Evolutionary conservation across 2,888 invertebrate genomes (phyloP).

Genomic region (Eledone cirrhosa): DNA sequence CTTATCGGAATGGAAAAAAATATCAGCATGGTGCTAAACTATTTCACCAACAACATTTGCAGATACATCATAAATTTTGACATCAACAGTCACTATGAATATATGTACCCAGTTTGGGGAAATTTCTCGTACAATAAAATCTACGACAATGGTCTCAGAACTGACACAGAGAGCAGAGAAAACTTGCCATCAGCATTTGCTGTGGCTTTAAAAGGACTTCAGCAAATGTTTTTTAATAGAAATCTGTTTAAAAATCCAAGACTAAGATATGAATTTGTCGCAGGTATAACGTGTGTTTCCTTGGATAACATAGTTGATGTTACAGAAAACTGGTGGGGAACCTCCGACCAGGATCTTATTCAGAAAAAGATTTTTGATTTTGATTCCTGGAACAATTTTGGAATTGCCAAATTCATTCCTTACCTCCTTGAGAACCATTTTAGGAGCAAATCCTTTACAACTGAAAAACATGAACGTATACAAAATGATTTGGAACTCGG

Average conservation of each 20-base stretch:
- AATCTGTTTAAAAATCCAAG: slow-evolving; percentile 81
- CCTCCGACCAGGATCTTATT: slow-evolving; percentile 77
- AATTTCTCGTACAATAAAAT: slow-evolving; percentile 57
- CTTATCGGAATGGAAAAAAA: slow-evolving; percentile 93
- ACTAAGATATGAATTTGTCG: slow-evolving; percentile 84
- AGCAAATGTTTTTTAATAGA: slow-evolving; percentile 87
- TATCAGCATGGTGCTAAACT: slow-evolving; percentile 82
- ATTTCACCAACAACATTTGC: slow-evolving; percentile 82
- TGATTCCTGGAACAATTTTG: slow-evolving; percentile 99
- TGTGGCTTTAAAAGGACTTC: slow-evolving; percentile 91
- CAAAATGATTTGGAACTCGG: slow-evolving; percentile 47
- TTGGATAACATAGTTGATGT: slow-evolving; percentile 88
- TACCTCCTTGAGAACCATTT: slow-evolving; percentile 75
- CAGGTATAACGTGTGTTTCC: slow-evolving; percentile 85
- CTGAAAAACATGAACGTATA: slow-evolving; percentile 46
- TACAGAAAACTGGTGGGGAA: slow-evolving; percentile 97
- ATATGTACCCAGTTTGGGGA: slow-evolving; percentile 79
- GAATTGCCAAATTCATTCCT: slow-evolving; percentile 89
- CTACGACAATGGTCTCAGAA: slow-evolving; percentile 43
- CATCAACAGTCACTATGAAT: slow-evolving; percentile 90
- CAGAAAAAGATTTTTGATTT: slow-evolving; percentile 91
- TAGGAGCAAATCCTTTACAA: slow-evolving; percentile 45
- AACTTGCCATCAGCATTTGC: slow-evolving; percentile 73
- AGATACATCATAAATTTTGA: slow-evolving; percentile 86
- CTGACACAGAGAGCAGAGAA: slow-evolving; percentile 33